These are phyloP conservation scores for Drusus annulatus DNA, from an alignment of 1,140 invertebrate genomes.

Conservation along the genomic window DNA sequence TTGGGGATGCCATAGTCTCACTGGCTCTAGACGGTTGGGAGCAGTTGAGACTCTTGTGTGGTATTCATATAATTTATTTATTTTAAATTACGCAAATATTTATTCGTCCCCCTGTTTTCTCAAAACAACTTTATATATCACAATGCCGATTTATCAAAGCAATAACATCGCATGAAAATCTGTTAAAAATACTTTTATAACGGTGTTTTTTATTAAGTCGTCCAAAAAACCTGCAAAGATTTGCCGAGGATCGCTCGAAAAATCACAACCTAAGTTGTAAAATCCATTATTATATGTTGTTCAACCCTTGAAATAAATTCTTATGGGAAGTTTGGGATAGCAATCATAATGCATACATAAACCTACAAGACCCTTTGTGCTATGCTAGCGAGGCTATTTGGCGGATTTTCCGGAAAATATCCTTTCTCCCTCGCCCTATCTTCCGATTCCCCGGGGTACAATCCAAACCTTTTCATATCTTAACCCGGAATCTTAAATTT, in stretches of 20 bases:
- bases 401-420: slow-evolving; percentile 7
- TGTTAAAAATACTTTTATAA: too few species aligned
- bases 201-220: too few species aligned
- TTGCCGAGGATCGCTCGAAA: neutral
- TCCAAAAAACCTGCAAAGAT: neutral
- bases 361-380: slow-evolving; percentile 22
- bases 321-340: slow-evolving; percentile 17
- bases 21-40: too few species aligned
- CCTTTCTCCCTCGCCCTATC: neutral
- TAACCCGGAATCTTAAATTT: slow-evolving; percentile 32
- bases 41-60: too few species aligned
- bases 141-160: too few species aligned
- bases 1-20: too few species aligned
- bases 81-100: too few species aligned
- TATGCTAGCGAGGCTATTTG: slow-evolving; percentile 12
- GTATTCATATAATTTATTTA: too few species aligned
- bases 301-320: slow-evolving; percentile 15
- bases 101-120: too few species aligned
- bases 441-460: slow-evolving; percentile 24
- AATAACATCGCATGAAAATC: too few species aligned
- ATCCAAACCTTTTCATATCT: slow-evolving; percentile 37
- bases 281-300: slow-evolving; percentile 6
- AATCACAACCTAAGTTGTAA: slow-evolving; percentile 8
- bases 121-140: too few species aligned
- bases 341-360: slow-evolving; percentile 40